A percentile compares a stretch with the other conserved stretches of the same genome.
phyloP scores from a whole-genome alignment of 2,888 invertebrate genomes.

The Nephrotoma appendiculata region DNA sequence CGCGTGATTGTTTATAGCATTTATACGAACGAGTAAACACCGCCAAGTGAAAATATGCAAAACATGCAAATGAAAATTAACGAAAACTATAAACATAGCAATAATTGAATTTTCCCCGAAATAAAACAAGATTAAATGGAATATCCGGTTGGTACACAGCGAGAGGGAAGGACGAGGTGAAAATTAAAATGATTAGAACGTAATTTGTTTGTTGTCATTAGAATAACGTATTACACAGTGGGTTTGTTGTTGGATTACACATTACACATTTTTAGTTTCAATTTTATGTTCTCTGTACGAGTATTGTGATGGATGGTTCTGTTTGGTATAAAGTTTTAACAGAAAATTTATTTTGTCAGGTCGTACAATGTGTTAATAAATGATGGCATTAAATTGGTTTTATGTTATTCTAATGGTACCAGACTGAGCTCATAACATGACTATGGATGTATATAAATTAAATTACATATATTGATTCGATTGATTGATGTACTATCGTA shows the following conservation, averaged over 20 bases:
- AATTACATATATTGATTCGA: too few species aligned
- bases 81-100: not conserved
- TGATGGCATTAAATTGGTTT: not conserved
- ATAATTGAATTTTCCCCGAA: not conserved
- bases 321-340: not conserved
- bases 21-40: not conserved
- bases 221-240: not conserved
- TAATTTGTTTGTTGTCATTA: not conserved
- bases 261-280: not conserved
- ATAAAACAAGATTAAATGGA: not conserved
- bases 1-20: not conserved
- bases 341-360: not conserved
- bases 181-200: not conserved
- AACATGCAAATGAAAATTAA: not conserved
- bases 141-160: not conserved
- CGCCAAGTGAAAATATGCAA: not conserved
- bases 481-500: too few species aligned
- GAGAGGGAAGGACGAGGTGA: not conserved
- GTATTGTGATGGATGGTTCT: not conserved
- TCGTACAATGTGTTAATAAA: not conserved
- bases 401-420: not conserved
- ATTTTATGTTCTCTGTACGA: not conserved
- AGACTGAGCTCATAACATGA: too few species aligned
- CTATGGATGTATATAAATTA: too few species aligned
- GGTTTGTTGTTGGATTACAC: not conserved